Percentiles rank a stretch among this genome's conserved stretches.
Evolutionary conservation across 2,888 invertebrate genomes (phyloP).

Genomic region (Smittia sp.): DNA sequence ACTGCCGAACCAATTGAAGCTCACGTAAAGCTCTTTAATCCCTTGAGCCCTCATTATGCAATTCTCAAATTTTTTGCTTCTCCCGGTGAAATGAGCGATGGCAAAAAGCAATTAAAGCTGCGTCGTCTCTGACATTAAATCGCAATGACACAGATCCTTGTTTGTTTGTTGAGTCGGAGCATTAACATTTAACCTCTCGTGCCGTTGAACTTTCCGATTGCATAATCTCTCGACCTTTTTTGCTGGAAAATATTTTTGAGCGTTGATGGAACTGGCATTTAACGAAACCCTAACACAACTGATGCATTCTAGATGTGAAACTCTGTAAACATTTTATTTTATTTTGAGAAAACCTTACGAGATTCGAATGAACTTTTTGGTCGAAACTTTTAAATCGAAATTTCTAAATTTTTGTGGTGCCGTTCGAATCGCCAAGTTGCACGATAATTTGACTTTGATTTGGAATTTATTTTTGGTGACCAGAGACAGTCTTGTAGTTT

Average conservation of each 20-base stretch:
- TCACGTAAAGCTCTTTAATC: too few relatives aligned
- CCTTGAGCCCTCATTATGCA: too few relatives aligned
- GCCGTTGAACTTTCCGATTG: too few relatives aligned
- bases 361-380: slow-evolving; percentile 1
- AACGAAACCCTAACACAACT: neutral
- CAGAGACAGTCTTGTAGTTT: slow-evolving; percentile 12
- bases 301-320: slow-evolving; percentile 7
- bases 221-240: too few relatives aligned
- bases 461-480: neutral
- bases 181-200: too few relatives aligned
- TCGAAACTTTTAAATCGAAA: neutral
- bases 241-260: too few relatives aligned
- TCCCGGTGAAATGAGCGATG: too few relatives aligned
- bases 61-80: too few relatives aligned
- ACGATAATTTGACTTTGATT: slow-evolving; percentile 6
- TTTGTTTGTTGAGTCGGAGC: neutral
- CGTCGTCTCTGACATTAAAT: too few relatives aligned
- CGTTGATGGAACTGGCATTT: too few relatives aligned
- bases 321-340: neutral
- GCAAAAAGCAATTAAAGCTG: too few relatives aligned
- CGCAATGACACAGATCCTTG: neutral
- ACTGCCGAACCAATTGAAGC: too few relatives aligned
- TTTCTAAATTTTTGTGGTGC: neutral
- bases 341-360: neutral
- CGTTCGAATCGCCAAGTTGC: neutral